These are phyloP conservation scores for Apodemus speciosus DNA, from an alignment of 2,113 vertebrate species.

Conservation along the genomic window DNA sequence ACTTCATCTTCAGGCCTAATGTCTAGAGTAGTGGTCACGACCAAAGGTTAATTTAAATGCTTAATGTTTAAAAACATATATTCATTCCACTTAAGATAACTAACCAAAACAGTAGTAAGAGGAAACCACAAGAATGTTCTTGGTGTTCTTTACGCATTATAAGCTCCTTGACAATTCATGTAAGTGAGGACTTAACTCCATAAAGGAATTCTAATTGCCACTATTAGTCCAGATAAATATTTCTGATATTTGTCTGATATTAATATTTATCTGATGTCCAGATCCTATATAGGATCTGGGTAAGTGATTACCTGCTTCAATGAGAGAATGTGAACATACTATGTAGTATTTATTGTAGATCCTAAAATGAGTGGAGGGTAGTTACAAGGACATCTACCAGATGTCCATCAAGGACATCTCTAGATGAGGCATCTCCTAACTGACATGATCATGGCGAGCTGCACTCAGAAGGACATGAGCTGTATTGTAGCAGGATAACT, in stretches of 20 bases:
- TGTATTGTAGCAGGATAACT: not conserved
- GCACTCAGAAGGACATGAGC: not conserved
- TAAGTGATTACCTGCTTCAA: not conserved
- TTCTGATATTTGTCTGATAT: conserved; percentile 7
- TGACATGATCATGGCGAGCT: not conserved
- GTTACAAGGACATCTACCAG: not conserved
- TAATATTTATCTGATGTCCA: not conserved
- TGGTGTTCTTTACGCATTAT: not conserved
- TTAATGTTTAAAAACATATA: not conserved
- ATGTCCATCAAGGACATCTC: not conserved
- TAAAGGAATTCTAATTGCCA: not conserved
- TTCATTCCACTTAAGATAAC: conserved; percentile 4
- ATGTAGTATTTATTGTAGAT: not conserved
- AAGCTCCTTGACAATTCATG: not conserved
- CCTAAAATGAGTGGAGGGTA: not conserved
- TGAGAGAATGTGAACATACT: conserved; percentile 11
- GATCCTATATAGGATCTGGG: not conserved
- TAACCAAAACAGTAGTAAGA: not conserved
- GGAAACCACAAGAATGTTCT: not conserved
- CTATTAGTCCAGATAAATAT: conserved; percentile 5
- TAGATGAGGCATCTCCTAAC: not conserved
- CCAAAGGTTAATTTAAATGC: not conserved
- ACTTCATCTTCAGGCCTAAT: not conserved
- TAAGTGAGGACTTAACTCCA: not conserved
- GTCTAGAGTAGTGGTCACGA: not conserved